Evolutionary conservation across 2,113 vertebrate genomes (phyloP).

Genomic region (Bufo bufo): DNA sequence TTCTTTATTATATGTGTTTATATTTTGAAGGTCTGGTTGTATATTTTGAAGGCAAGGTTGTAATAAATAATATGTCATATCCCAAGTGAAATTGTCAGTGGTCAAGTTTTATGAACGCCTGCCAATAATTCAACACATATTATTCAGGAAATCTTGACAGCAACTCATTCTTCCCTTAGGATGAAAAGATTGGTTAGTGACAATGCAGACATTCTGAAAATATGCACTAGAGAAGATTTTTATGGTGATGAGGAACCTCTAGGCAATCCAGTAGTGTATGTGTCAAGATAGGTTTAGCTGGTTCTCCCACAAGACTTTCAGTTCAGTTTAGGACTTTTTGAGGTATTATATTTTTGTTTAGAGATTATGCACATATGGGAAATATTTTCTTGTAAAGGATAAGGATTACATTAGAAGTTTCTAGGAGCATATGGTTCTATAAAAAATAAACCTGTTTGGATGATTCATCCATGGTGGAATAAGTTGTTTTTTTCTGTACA

Average conservation of each 20-base stretch:
- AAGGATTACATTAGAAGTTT: background rate
- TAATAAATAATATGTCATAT: constrained; percentile 39
- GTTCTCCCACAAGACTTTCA: background rate
- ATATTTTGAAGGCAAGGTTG: constrained; percentile 6
- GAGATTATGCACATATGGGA: background rate
- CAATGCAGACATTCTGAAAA: constrained; percentile 39
- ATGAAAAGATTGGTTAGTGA: constrained; percentile 32
- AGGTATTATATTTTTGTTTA: background rate
- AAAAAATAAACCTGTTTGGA: background rate
- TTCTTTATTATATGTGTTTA: background rate
- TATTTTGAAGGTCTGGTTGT: background rate
- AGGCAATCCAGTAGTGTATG: constrained; percentile 34
- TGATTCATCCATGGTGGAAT: background rate
- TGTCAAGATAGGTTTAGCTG: constrained; percentile 30
- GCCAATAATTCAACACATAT: constrained; percentile 38
- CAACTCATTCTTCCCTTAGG: constrained; percentile 35
- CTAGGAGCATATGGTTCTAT: background rate
- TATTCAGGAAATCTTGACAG: constrained; percentile 43
- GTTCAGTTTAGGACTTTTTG: background rate
- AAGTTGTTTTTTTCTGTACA: background rate
- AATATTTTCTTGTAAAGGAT: background rate
- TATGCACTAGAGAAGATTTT: constrained; percentile 16
- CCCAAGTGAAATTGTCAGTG: constrained; percentile 32
- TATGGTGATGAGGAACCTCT: constrained; percentile 31
- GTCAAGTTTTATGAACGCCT: constrained; percentile 39